Base-by-base conservation (phyloP, 37 sponge, comb jelly and placozoan species). In the Eunapius fragilis region DNA sequence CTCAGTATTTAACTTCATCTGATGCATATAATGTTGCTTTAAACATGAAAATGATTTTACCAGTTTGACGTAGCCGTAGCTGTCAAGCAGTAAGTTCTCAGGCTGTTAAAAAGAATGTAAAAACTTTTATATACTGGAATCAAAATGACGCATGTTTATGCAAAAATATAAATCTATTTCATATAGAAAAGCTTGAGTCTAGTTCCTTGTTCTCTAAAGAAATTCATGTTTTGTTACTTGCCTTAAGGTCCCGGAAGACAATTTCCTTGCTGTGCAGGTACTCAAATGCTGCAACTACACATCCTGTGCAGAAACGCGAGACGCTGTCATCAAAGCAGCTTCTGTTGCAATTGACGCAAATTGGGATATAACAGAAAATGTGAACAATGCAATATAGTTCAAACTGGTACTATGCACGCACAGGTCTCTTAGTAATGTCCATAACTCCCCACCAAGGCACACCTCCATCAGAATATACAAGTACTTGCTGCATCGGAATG, bases 381-480 rank as follows among this genome's bases (percentile, higher is more conserved):
- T 17, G 14, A 17, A 13, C 22, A 58, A 17, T 19, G 0, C 6
- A 4, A 58, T 58, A 58, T 58, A 58, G 58, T 58, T 41, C 6
- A 41, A 41, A 6, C 6, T 41, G 41, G 6, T 6, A 41, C 6
- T 17, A 58, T 19, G 58, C 14, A 17, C 58, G 41, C 22, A 93
- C 94, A 85, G 85, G 91, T 98, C 97, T 80, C 99, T 79, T 36
- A 98, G 88, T 27, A 98, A 86, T 47, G 99, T 98, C 99, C 99
- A 98, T 76, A 98, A 82, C 45, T 98, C 99, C 48, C 99, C 99
- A 67, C 99, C 99, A 35, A 98, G 89, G 75, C 99, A 98, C 68
- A 93, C 99, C 78, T 98, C 99, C 88, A 98, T 68, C 79, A 98
- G 82, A 97, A 98, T 96, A 89, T 98, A 98, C 83, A 98, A 75